phyloP scores from a whole-genome alignment of 2,113 vertebrate genomes.

The Eira barbara region DNA sequence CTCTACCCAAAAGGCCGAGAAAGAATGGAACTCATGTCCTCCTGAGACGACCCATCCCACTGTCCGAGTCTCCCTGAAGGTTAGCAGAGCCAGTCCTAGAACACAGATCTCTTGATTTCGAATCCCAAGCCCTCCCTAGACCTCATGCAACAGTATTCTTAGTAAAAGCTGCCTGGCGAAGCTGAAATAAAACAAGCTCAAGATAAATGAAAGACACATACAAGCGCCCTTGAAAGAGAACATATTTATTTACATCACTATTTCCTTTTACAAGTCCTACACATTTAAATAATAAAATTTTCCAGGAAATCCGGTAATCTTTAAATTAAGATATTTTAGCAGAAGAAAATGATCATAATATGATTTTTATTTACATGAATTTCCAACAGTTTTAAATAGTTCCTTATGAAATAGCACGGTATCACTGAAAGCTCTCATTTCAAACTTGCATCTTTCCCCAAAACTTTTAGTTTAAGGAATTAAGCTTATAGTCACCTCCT shows the following conservation, averaged over 20 bases:
- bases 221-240: background rate
- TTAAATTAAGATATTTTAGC: constrained; percentile 79
- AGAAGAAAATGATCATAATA: constrained; percentile 65
- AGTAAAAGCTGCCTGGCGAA: background rate
- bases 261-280: constrained; percentile 32
- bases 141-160: background rate
- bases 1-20: background rate
- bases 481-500: background rate
- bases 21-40: background rate
- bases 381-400: constrained; percentile 64
- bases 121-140: no score
- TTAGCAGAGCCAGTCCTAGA: background rate
- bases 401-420: constrained; percentile 58
- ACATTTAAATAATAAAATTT: constrained; percentile 72
- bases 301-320: constrained; percentile 55
- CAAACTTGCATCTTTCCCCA: background rate
- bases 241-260: constrained; percentile 56
- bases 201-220: background rate
- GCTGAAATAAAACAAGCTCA: background rate
- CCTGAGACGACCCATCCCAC: background rate
- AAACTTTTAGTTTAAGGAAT: constrained; percentile 20
- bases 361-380: constrained; percentile 76
- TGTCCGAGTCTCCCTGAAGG: rapidly evolving
- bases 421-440: background rate
- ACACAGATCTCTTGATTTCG: no score